Percentiles rank a stretch among this genome's conserved stretches.
These are phyloP conservation scores for Himalopsyche japonica DNA, from an alignment of 2,888 invertebrate species.

Conservation along the genomic window DNA sequence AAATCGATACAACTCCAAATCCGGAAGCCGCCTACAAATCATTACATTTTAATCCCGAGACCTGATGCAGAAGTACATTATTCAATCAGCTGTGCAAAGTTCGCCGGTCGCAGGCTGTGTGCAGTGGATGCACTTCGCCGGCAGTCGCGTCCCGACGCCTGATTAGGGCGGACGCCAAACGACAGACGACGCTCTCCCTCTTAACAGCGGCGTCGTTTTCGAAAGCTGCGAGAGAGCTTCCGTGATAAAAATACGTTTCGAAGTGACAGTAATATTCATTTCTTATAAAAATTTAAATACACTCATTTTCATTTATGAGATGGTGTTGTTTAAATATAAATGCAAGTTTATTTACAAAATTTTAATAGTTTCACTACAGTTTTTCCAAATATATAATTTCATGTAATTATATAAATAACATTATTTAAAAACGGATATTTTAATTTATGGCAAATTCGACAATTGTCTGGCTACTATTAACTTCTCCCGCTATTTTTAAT, in stretches of 20 bases:
- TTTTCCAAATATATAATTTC: too few relatives aligned
- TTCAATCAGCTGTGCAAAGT: background rate
- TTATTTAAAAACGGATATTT: too few relatives aligned
- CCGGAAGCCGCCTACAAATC: too few relatives aligned
- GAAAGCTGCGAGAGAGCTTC: background rate
- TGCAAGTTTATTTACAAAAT: too few relatives aligned
- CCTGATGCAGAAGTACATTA: background rate
- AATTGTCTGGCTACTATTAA: too few relatives aligned
- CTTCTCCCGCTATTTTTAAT: too few relatives aligned
- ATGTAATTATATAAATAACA: too few relatives aligned
- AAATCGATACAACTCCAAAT: too few relatives aligned
- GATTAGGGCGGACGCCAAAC: slow-evolving; percentile 30
- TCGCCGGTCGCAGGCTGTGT: background rate
- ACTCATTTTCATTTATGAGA: background rate
- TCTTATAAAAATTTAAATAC: background rate
- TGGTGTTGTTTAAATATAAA: background rate
- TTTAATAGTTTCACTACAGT: too few relatives aligned
- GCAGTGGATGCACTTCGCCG: slow-evolving; percentile 25
- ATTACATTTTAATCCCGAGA: background rate
- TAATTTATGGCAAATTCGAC: too few relatives aligned
- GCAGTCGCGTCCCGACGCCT: slow-evolving; percentile 39
- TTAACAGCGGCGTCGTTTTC: background rate
- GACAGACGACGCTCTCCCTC: background rate
- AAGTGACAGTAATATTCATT: background rate
- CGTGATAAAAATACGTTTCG: background rate